Evolutionary conservation across 1,140 invertebrate species (phyloP), one percentile per base, ranked within the genome.

Genomic region (Thaumetopoea pityocampa): DNA sequence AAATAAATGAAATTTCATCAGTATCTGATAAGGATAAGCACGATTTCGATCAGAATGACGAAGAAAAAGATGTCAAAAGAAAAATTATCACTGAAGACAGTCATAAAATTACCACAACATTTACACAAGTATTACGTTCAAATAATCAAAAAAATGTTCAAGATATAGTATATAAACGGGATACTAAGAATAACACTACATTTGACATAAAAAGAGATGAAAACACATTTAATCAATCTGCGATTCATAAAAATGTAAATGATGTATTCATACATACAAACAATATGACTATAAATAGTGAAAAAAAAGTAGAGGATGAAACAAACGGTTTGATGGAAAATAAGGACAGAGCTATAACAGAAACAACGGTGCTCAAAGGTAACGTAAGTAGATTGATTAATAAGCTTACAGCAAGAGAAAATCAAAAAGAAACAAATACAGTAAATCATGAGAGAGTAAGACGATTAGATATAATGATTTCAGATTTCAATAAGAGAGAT

Each of bases 361-460:
- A 67, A 51, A 51, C 59, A 14, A 64, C 60, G n/a, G 43, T 50
- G 10, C 41, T 72, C 4, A 65, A 52, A 45, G 73, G 73, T 1
- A 81, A 78, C 57, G 73, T 79, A 0, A 66, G 35, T 22, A 70
- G 62, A 51, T 51, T 82, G 8, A 62, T 71, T 37, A 60, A 42
- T 24, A 60, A 10, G 49, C 58, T 40, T 71, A 30, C 14, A 10
- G 28, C 58, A 0, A 52, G 40, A 26, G 66, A 74, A 23, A 32
- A 15, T 10, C 27, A 6, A 23, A 8, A 22, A 2, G 10, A 9
- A 5, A 4, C 30, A 14, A 41, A 42, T 9, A 26, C 45, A 40
- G 28, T 27, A 43, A 41, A 18, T 15, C 4, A 52, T 55, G 27
- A 55, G n/a, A n/a, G n/a, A n/a, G n/a, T n/a, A n/a, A n/a, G n/a